Evolutionary conservation across 2,797 vertebrate species (phyloP), one percentile per base, ranked within the genome.

Genomic region (Typhlichthys eigenmanni): DNA sequence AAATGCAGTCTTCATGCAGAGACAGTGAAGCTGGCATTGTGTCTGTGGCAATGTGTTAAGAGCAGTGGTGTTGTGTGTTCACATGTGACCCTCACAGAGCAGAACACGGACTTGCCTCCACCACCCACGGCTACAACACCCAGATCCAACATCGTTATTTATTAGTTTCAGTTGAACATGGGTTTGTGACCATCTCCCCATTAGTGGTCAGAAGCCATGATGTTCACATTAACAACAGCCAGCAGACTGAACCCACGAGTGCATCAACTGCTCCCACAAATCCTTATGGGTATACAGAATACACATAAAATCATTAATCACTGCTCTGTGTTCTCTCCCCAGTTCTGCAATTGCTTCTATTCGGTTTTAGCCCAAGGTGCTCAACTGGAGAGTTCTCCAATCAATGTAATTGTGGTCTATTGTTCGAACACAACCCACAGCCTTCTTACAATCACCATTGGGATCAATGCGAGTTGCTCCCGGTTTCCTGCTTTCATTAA

Each of bases 351-450:
- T 83, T 71, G 83, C 71, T 88, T 86, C 81, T 80, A 82, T 81
- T 89, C 38, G 38, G 24, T 86, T 89, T 84, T 82, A 66, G 80
- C 65, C 29, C 57, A 38, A 14, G 49, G 60, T 46, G 69, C 69
- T 73, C 74, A 55, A 79, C 78, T 38, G 80, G 76, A 85, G 76
- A 84, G 80, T 87, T 81, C 76, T 85, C 85, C 85, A 88, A 89
- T 89, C 89, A 87, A 88, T 91, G 82, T 91, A 92, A 89, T 90
- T 91, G 88, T 51, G 56, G 73, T 68, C 75, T 85, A 91, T 88
- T 90, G 87, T 88, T 88, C 76, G 47, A 68, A 76, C 75, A 79
- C 81, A 72, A 80, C 79, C 78, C 76, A 68, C 64, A 58, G 70
- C 75, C 83, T 88, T 65, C 80, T 78, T 66, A 78, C 71, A 85